These are phyloP conservation scores for Diadromus collaris DNA, from an alignment of 2,888 invertebrate species.

Conservation along the genomic window DNA sequence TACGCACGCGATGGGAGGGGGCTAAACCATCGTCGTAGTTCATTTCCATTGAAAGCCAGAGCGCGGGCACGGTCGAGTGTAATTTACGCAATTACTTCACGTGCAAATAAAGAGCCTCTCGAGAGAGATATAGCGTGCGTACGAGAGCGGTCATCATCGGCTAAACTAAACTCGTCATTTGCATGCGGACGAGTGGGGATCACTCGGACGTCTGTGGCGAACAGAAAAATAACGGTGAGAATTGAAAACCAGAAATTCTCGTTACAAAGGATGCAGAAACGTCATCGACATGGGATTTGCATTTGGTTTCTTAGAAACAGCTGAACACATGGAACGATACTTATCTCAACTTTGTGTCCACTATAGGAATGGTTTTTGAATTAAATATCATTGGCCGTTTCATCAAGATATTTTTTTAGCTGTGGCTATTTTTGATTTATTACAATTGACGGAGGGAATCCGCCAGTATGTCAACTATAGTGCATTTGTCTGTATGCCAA, in stretches of 20 bases:
- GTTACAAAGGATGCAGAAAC: not conserved
- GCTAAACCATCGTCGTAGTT: constrained; percentile 30
- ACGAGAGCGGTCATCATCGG: constrained; percentile 67
- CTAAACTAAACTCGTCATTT: constrained; percentile 69
- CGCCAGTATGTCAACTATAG: not conserved
- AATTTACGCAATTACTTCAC: constrained; percentile 72
- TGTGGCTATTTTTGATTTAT: not conserved
- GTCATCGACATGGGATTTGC: not conserved
- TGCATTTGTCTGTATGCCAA: not conserved
- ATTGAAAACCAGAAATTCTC: not conserved
- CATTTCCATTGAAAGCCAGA: constrained; percentile 62
- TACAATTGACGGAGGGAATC: not conserved
- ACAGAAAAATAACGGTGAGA: not conserved
- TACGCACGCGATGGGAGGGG: not conserved
- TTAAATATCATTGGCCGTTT: not conserved
- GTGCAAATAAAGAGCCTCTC: constrained; percentile 68
- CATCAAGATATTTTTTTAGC: no score
- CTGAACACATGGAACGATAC: not conserved
- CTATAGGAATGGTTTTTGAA: no score
- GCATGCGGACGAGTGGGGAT: constrained; percentile 56
- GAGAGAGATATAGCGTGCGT: constrained; percentile 23
- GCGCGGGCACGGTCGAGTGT: constrained; percentile 51
- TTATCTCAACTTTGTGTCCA: not conserved
- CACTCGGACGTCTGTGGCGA: not conserved
- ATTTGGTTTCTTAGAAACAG: not conserved